phyloP scores from a whole-genome alignment of 2,113 vertebrate genomes.

The Lagopus muta region DNA sequence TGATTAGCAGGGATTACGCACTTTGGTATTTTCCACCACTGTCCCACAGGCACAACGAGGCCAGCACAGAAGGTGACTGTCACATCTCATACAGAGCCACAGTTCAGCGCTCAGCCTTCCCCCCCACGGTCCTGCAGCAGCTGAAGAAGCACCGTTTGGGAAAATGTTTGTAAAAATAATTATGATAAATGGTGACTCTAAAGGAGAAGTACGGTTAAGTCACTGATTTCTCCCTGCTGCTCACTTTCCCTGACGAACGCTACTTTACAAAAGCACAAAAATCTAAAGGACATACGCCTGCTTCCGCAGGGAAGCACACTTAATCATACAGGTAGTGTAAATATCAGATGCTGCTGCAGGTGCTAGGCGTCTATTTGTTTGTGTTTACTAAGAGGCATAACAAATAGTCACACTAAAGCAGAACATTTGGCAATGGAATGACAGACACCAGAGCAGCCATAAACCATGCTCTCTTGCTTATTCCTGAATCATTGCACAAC shows the following conservation, averaged over 20 bases:
- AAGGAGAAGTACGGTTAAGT: not conserved
- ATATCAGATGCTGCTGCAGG: constrained; percentile 77
- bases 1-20: not conserved
- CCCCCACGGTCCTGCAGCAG: not conserved
- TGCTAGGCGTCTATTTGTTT: constrained; percentile 76
- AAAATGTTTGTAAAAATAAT: not conserved
- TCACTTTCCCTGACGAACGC: not conserved
- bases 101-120: not conserved
- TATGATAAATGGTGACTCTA: constrained; percentile 1
- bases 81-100: not conserved
- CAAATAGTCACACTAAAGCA: constrained; percentile 75
- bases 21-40: not conserved
- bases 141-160: not conserved
- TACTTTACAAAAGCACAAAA: constrained; percentile 63
- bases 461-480: not conserved
- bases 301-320: constrained; percentile 71
- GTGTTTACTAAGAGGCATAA: constrained; percentile 76
- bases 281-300: constrained; percentile 66
- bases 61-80: constrained; percentile 25
- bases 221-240: not conserved
- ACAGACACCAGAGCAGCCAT: not conserved
- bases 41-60: constrained; percentile 16
- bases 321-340: constrained; percentile 77
- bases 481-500: not conserved
- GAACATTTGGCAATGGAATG: constrained; percentile 61